Evolutionary conservation across 2,797 vertebrate genomes (phyloP).

Genomic region (Enteromius paludinosus): DNA sequence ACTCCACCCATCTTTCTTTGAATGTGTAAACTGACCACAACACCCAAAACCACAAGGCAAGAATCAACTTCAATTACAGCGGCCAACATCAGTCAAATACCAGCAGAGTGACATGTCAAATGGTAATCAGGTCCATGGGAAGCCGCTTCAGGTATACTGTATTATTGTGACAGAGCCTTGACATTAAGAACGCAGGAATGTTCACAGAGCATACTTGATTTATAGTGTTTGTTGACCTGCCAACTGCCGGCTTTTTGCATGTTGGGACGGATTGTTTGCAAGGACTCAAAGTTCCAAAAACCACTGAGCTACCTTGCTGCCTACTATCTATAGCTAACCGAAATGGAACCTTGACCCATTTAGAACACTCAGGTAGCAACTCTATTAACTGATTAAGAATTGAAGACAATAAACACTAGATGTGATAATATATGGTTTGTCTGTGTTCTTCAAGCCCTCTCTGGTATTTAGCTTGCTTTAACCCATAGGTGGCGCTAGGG

Average conservation of each 20-base stretch:
- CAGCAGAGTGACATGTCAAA: constrained; percentile 27
- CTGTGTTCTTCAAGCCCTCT: neutral
- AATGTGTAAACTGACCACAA: constrained; percentile 20
- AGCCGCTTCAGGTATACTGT: constrained; percentile 9
- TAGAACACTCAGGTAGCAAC: neutral
- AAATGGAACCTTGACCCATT: neutral
- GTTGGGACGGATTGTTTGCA: constrained; percentile 24
- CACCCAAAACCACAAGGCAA: constrained; percentile 29
- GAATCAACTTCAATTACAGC: neutral
- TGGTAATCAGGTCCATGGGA: constrained; percentile 23
- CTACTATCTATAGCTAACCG: neutral
- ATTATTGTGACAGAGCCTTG: constrained; percentile 27
- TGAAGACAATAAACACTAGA: neutral
- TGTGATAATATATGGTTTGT: neutral
- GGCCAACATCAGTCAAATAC: constrained; percentile 16
- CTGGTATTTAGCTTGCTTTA: neutral
- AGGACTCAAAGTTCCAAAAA: neutral
- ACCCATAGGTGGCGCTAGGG: neutral
- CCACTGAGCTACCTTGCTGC: neutral
- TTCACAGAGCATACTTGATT: constrained; percentile 19
- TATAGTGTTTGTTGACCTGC: constrained; percentile 32
- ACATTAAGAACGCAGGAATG: constrained; percentile 41
- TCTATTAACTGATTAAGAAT: neutral
- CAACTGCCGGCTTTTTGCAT: constrained; percentile 21
- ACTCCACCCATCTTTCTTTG: constrained; percentile 15